phyloP scores from a whole-genome alignment of 2,888 invertebrate genomes.

The Agrenia bidenticulata region DNA sequence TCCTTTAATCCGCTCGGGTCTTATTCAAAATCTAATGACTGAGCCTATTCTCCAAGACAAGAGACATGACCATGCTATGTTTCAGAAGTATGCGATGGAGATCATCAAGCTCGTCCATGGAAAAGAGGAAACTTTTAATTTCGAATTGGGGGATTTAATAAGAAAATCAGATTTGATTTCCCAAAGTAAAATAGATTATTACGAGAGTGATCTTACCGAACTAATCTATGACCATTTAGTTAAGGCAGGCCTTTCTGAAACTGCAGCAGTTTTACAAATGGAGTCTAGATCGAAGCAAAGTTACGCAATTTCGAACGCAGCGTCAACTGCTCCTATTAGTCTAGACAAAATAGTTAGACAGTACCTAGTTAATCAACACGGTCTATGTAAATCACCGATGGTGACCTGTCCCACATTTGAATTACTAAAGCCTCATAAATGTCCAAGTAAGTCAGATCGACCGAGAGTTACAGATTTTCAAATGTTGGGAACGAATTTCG shows the following conservation, averaged over 20 bases:
- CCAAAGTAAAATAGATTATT: constrained; percentile 92
- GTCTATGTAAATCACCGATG: constrained; percentile 96
- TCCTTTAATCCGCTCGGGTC: constrained; percentile 51
- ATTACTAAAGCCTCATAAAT: constrained; percentile 74
- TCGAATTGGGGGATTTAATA: constrained; percentile 61
- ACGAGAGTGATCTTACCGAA: constrained; percentile 87
- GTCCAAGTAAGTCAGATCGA: constrained; percentile 65
- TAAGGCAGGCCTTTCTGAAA: constrained; percentile 71
- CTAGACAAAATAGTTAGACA: constrained; percentile 93
- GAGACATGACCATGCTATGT: constrained; percentile 89
- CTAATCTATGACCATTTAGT: constrained; percentile 85
- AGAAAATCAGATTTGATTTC: constrained; percentile 65
- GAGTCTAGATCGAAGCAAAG: constrained; percentile 65
- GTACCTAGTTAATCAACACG: constrained; percentile 95
- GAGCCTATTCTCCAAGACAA: constrained; percentile 97
- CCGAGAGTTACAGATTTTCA: constrained; percentile 27
- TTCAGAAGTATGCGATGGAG: constrained; percentile 90
- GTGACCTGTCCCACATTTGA: constrained; percentile 64
- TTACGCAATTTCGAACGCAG: not conserved
- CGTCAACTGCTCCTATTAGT: constrained; percentile 59
- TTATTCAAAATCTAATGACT: constrained; percentile 76
- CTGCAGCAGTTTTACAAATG: constrained; percentile 71
- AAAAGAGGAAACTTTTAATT: constrained; percentile 62
- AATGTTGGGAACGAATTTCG: constrained; percentile 34
- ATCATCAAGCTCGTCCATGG: constrained; percentile 88